Percentiles rank a stretch among this genome's conserved stretches.
These are phyloP conservation scores for Nestor notabilis DNA, from an alignment of 2,113 vertebrate species.

Conservation along the genomic window DNA sequence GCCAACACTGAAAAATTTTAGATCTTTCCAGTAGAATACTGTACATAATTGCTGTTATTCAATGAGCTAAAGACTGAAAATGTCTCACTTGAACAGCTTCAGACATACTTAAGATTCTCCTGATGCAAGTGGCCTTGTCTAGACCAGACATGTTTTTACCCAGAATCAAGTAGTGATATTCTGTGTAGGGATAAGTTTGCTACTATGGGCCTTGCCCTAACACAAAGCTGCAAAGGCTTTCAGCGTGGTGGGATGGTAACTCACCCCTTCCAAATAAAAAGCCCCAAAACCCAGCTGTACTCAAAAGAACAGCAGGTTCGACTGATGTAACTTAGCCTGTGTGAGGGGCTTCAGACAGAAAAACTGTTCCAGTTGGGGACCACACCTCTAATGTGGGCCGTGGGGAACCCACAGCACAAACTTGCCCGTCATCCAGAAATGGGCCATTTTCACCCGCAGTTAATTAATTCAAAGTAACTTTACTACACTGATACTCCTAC, in stretches of 20 bases:
- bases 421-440: background rate
- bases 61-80: background rate
- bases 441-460: background rate
- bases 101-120: background rate
- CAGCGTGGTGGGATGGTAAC: rapidly evolving
- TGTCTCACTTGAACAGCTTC: background rate
- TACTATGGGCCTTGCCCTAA: background rate
- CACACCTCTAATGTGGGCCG: rapidly evolving
- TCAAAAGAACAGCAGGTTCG: background rate
- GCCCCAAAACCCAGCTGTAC: background rate
- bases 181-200: background rate
- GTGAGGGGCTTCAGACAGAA: background rate
- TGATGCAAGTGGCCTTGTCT: background rate
- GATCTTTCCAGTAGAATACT: background rate
- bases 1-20: background rate
- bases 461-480: background rate
- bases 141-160: background rate
- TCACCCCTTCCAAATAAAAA: background rate
- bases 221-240: background rate
- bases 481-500: background rate
- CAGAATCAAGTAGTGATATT: background rate
- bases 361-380: background rate
- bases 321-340: rapidly evolving
- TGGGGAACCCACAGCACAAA: rapidly evolving
- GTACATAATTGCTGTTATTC: background rate